Conservation (phyloP, 1,140 invertebrate species). For the Cyphomyrmex costatus region DNA sequence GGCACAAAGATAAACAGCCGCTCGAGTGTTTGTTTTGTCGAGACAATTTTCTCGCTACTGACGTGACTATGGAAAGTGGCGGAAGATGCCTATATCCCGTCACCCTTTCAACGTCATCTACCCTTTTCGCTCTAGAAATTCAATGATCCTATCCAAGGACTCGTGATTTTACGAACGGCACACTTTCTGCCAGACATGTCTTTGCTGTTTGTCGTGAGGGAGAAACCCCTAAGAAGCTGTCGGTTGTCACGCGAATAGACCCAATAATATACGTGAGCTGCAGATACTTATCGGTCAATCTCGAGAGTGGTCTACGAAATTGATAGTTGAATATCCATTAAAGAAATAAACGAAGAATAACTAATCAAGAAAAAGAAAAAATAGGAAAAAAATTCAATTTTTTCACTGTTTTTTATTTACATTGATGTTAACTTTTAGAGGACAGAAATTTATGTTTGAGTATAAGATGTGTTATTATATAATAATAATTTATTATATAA, state of each 20-base stretch:
- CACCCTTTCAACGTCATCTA: not conserved
- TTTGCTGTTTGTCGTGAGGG: conserved; percentile 23
- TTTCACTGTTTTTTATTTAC: not conserved
- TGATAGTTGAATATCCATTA: not conserved
- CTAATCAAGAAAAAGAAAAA: not conserved
- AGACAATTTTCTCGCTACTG: conserved; percentile 69
- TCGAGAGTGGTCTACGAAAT: not conserved
- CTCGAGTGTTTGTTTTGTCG: conserved; percentile 57
- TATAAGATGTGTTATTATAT: too few relatives aligned
- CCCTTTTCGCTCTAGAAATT: conserved; percentile 39
- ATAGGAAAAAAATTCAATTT: not conserved
- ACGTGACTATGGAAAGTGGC: conserved; percentile 41
- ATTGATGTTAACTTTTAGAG: not conserved
- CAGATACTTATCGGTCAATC: not conserved
- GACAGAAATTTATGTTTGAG: too few relatives aligned
- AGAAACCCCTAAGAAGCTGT: not conserved
- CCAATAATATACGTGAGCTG: not conserved
- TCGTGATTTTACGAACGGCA: conserved; percentile 26
- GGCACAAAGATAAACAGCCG: conserved; percentile 66
- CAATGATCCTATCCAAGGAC: conserved; percentile 25
- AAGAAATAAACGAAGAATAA: not conserved
- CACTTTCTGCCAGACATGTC: conserved; percentile 16
- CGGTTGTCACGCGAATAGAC: not conserved
- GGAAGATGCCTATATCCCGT: conserved; percentile 9
- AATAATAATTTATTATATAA: too few relatives aligned